Percentiles rank a stretch among this genome's conserved stretches.
These are phyloP conservation scores for Tachina fera DNA, from an alignment of 2,888 invertebrate genomes.

Conservation along the genomic window DNA sequence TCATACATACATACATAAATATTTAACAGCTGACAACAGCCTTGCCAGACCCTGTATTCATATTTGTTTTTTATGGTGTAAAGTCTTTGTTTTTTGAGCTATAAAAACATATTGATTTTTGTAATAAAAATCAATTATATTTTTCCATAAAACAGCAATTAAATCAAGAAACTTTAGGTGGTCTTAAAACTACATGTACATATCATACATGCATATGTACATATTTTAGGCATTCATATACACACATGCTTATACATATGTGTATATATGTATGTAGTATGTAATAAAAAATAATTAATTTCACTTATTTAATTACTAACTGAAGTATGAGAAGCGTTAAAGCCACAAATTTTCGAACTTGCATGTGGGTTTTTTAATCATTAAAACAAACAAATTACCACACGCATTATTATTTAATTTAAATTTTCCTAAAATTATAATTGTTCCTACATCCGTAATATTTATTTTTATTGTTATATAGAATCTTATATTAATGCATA, in stretches of 20 bases:
- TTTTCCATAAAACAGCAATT: constrained; percentile 17
- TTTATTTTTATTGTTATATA: constrained; percentile 31
- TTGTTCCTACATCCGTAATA: constrained; percentile 14
- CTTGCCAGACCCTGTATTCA: too few relatives aligned
- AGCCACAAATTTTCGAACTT: not conserved
- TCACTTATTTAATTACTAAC: constrained; percentile 48
- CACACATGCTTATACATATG: not conserved
- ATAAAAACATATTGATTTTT: not conserved
- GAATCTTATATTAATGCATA: constrained; percentile 31
- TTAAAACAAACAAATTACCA: constrained; percentile 51
- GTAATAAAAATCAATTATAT: constrained; percentile 42
- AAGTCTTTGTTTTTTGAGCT: not conserved
- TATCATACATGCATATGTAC: too few relatives aligned
- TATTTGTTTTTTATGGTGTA: too few relatives aligned
- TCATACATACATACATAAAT: too few relatives aligned
- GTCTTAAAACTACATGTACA: constrained; percentile 5
- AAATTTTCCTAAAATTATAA: not conserved
- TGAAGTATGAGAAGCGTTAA: constrained; percentile 28
- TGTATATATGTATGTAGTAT: not conserved
- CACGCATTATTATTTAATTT: not conserved
- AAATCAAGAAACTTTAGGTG: constrained; percentile 48
- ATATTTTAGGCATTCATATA: not conserved
- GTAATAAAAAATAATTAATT: constrained; percentile 21
- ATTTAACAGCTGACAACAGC: too few relatives aligned
- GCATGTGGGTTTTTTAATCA: constrained; percentile 46